Conservation (phyloP, 1,140 invertebrate genomes). For the Calosoma granatense region DNA sequence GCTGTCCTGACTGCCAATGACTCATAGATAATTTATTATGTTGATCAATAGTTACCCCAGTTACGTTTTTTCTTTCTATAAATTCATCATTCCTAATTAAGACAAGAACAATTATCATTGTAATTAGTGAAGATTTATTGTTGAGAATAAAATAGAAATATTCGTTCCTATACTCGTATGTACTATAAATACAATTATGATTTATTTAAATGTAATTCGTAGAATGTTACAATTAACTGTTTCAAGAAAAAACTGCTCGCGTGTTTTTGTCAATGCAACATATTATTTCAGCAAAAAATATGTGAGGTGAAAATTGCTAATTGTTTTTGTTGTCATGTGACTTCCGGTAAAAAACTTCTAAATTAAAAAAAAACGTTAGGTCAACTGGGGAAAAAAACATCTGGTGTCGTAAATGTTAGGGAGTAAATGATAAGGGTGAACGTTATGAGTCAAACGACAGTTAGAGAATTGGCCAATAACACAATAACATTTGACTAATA, state of each 20-base stretch:
- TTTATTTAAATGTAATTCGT: too few relatives aligned
- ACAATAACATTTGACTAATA: too few relatives aligned
- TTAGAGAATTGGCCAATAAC: too few relatives aligned
- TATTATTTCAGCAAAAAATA: too few relatives aligned
- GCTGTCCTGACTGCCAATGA: not conserved
- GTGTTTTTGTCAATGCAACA: too few relatives aligned
- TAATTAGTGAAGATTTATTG: not conserved
- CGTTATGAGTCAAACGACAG: too few relatives aligned
- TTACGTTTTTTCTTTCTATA: not conserved
- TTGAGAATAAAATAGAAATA: not conserved
- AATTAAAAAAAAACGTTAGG: not conserved
- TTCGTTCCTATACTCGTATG: too few relatives aligned
- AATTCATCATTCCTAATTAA: not conserved
- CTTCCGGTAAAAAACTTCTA: not conserved
- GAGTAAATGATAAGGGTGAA: not conserved
- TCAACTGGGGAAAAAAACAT: not conserved
- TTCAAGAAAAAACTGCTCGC: too few relatives aligned
- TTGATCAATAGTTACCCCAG: conserved; percentile 6
- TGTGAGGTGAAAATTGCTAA: too few relatives aligned
- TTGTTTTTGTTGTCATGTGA: not conserved
- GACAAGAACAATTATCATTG: not conserved
- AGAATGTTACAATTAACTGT: too few relatives aligned
- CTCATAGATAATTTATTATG: conserved; percentile 1
- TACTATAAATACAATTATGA: too few relatives aligned
- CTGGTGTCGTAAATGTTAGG: not conserved